Base-by-base conservation (phyloP, 2,888 invertebrate genomes). In the Coleophora deauratella region DNA sequence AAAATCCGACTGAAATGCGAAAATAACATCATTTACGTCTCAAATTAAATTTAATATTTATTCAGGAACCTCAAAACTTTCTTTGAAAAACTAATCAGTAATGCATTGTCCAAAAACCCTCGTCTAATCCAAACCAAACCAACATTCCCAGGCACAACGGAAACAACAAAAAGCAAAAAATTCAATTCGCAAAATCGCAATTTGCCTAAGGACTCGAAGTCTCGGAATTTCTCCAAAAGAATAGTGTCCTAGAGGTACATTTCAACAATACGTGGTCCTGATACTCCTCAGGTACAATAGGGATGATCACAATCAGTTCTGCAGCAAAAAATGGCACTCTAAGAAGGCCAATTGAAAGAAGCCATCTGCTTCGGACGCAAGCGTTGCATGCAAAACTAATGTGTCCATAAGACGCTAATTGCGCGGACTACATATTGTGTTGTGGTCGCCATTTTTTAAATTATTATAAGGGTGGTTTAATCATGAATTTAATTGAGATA, bases 281-380 rank as follows among this genome's bases (percentile, higher is more conserved):
- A 51, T 49, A 55, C 57, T 53, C 15, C 30, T 4, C 9, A 11
- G 36, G 36, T 66, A 73, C 74, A 77, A 77, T 71, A 55, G 66
- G 51, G 46, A 59, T 59, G 75, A 78, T 79, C 73, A 76, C 73
- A 78, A 84, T 81, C 80, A 66, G 66, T 68, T 66, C 57, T 55
- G 59, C 58, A 58, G 59, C 57, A 63, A 78, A 82, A 72, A 76
- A 60, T 57, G 59, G 66, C 51, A 65, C 63, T 57, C 62, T 55
- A 56, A 76, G 71, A 75, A 67, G 72, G 73, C 64, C 80, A 79
- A 81, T 80, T 76, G 79, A 72, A 78, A 74, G 72, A 55, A 43
- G 49, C 62, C 79, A 79, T 80, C 81, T 81, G 82, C 62, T 70
- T 65, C 79, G 77, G 62, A 72, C 77, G 77, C 21, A 21, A n/a